Evolutionary conservation across 1,140 invertebrate species (phyloP), one percentile per base, ranked within the genome.

Genomic region (Aphaenogaster rudis): DNA sequence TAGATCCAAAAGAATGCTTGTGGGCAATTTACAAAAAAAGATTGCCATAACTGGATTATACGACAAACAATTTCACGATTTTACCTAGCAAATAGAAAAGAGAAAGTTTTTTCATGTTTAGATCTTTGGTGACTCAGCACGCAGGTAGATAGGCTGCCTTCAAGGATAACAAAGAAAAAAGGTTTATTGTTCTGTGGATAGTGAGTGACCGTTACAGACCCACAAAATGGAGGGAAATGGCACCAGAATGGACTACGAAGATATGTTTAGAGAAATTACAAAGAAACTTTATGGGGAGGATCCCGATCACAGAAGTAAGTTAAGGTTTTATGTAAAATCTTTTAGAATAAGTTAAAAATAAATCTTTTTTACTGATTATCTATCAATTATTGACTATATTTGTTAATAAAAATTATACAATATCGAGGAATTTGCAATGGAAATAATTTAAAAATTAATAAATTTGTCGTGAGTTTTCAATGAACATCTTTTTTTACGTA

Each of bases 281-380:
- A 97, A 98, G 92, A 98, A 98, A 96, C 96, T 98, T 67, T 98
- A 98, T 94, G 98, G 98, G 74, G 98, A 98, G 93, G 98, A 98
- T 95, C 95, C 94, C 3, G 95, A 95, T 90, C 95, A 95, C 33
- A 92, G 95, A 94, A 95, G 95, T 95, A 89, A 93, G 94, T 82
- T 36, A 28, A 74, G 21, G 4, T 66, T 54, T 78, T 50, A 28
- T 33, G 0, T 54, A 7, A 28, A 17, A 45, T 71, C 3, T 59
- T 28, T 0, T 45, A 76, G 2, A 59, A 6, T 39, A 67, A 67
- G 8, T 61, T 77, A 28, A 52, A n/a, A 36, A 39, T 76, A 57
- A 21, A 7, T n/a, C n/a, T 59, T 0, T 28, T 77, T 1, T 59
- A 57, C 13, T 11, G 5, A 39, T 42, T 21, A 15, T 59, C 17